Evolutionary conservation across 2,888 invertebrate species (phyloP).

Genomic region (Myathropa florea): DNA sequence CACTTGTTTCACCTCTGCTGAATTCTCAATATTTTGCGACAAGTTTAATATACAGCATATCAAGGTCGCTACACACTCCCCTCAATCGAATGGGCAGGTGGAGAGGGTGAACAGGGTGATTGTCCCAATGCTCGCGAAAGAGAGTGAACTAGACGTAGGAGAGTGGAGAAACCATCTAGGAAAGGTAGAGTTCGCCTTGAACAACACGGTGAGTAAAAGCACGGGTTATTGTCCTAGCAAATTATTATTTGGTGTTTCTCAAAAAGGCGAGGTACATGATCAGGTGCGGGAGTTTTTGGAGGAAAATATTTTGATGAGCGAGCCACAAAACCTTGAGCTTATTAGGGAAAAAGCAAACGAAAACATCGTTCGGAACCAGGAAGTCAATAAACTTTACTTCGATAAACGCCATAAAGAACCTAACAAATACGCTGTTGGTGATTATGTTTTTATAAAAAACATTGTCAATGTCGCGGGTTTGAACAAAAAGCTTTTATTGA

Average conservation of each 20-base stretch:
- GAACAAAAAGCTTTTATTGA: background rate
- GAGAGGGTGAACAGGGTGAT: conserved; percentile 3
- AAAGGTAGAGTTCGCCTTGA: conserved; percentile 6
- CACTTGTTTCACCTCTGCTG: conserved; percentile 17
- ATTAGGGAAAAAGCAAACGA: too few relatives aligned
- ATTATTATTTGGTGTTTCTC: too few relatives aligned
- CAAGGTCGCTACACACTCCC: conserved; percentile 23
- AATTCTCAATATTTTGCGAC: conserved; percentile 1
- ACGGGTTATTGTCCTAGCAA: too few relatives aligned
- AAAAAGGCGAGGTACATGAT: too few relatives aligned
- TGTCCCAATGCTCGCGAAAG: conserved; percentile 42
- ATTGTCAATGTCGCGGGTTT: background rate
- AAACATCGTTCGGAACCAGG: too few relatives aligned
- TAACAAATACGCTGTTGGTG: too few relatives aligned
- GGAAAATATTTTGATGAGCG: too few relatives aligned
- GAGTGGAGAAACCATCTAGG: background rate
- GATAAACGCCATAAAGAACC: too few relatives aligned
- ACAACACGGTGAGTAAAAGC: conserved; percentile 40
- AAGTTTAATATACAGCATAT: background rate
- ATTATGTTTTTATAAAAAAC: too few relatives aligned
- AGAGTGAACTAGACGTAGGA: conserved; percentile 9
- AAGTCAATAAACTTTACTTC: too few relatives aligned
- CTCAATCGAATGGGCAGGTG: conserved; percentile 12
- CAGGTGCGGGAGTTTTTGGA: too few relatives aligned
- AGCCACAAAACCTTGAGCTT: too few relatives aligned